A percentile compares a stretch with the other conserved stretches of the same genome.
These are phyloP conservation scores for Oreortyx pictus DNA, from an alignment of 2,797 vertebrate species.

Conservation along the genomic window DNA sequence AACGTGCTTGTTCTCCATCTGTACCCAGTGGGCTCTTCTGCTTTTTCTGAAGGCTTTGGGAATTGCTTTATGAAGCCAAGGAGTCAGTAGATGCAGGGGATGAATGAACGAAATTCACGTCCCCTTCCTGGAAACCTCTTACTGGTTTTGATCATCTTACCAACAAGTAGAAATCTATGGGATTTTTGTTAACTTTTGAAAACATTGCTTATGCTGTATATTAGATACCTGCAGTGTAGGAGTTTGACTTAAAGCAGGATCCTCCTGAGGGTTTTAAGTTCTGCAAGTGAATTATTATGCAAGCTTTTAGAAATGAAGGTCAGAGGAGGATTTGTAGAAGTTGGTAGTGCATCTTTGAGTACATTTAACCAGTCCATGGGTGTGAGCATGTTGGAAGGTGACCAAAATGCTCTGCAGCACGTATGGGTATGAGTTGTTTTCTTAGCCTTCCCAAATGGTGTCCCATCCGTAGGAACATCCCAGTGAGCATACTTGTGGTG, in stretches of 20 bases:
- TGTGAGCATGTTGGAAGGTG: fast-evolving
- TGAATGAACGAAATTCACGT: not conserved
- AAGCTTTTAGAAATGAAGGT: not conserved
- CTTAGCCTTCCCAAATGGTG: not conserved
- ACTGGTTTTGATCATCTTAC: not conserved
- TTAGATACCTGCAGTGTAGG: not conserved
- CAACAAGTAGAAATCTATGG: not conserved
- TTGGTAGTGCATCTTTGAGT: not conserved
- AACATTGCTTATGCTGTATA: not conserved
- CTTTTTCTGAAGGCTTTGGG: not conserved
- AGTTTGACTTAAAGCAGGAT: not conserved
- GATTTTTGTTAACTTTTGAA: not conserved
- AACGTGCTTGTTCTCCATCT: not conserved
- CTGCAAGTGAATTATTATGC: not conserved
- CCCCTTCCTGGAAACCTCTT: not conserved
- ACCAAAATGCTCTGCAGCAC: fast-evolving
- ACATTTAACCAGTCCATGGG: not conserved
- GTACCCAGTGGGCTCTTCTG: not conserved
- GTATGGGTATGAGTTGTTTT: not conserved
- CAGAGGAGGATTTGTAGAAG: not conserved
- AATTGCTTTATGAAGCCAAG: not conserved
- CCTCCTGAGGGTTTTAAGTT: not conserved
- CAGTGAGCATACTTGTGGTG: not conserved
- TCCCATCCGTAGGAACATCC: constrained; percentile 11
- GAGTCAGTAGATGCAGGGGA: not conserved